phyloP scores from a whole-genome alignment of 2,888 invertebrate species.

The Drosophila nr. perissopoda region DNA sequence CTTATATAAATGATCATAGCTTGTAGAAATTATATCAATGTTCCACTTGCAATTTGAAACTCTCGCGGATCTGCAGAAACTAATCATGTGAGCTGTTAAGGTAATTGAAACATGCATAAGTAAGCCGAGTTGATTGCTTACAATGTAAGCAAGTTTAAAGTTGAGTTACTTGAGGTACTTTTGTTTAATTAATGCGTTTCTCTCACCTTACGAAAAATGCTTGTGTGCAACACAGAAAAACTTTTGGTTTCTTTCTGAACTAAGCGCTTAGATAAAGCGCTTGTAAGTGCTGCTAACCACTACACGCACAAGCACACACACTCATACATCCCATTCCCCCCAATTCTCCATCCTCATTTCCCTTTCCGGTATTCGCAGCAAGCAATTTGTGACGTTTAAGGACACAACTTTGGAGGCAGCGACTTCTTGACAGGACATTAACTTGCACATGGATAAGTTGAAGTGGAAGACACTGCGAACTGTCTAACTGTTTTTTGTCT shows the following conservation, averaged over 20 bases:
- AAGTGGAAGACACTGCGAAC: conserved; percentile 48
- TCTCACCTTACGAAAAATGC: conserved; percentile 37
- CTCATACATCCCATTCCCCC: neutral
- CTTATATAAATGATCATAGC: neutral
- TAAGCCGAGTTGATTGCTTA: conserved; percentile 14
- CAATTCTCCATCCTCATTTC: neutral
- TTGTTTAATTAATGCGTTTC: conserved; percentile 54
- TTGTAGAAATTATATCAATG: neutral
- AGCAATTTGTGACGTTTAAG: conserved; percentile 78
- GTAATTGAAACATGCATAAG: neutral
- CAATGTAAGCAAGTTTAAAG: conserved; percentile 37
- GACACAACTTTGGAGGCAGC: conserved; percentile 74
- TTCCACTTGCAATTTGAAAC: neutral
- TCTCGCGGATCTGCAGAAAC: neutral
- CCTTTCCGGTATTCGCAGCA: conserved; percentile 8
- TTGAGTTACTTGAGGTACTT: conserved; percentile 36
- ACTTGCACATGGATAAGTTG: conserved; percentile 72
- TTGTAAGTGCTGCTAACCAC: conserved; percentile 31
- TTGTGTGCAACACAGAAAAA: conserved; percentile 4
- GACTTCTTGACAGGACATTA: conserved; percentile 81
- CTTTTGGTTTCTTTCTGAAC: conserved; percentile 29
- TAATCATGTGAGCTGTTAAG: neutral
- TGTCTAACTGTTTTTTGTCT: conserved; percentile 63
- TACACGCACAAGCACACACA: neutral
- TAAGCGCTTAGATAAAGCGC: conserved; percentile 49